A percentile compares a stretch with the other conserved stretches of the same genome.
Conservation (phyloP, 2,888 invertebrate genomes). For the Diaprepes abbreviatus region DNA sequence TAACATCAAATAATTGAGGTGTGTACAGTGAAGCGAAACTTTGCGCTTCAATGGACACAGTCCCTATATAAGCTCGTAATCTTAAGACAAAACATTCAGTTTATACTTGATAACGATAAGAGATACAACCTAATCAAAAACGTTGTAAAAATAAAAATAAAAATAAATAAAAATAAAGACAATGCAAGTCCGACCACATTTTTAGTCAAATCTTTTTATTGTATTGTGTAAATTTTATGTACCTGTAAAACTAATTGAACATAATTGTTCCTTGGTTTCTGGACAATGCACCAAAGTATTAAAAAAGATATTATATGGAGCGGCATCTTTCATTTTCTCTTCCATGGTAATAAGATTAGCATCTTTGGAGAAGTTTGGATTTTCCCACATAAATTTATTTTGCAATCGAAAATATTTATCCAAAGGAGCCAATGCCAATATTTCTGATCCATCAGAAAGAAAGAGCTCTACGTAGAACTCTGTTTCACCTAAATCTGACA, state of each 20-base stretch:
- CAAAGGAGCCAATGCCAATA: not conserved
- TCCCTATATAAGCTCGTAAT: too few species aligned
- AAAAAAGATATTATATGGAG: constrained; percentile 83
- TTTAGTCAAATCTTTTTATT: too few species aligned
- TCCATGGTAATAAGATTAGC: constrained; percentile 71
- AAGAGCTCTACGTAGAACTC: not conserved
- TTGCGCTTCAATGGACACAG: too few species aligned
- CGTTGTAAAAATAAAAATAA: too few species aligned
- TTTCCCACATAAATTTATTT: not conserved
- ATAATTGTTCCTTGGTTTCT: constrained; percentile 75
- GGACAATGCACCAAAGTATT: constrained; percentile 77
- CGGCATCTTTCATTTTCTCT: constrained; percentile 75
- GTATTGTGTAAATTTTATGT: not conserved
- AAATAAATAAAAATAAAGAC: too few species aligned
- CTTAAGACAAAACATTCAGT: too few species aligned
- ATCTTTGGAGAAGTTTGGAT: not conserved
- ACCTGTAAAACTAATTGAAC: constrained; percentile 80
- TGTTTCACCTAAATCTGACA: too few species aligned
- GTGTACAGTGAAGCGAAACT: too few species aligned
- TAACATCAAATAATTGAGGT: too few species aligned
- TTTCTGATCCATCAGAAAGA: not conserved
- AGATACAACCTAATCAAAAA: too few species aligned
- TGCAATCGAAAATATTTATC: constrained; percentile 15
- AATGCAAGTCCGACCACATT: too few species aligned
- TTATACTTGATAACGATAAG: too few species aligned